Evolutionary conservation across 2,113 vertebrate species (phyloP).

Genomic region (Odobenus rosmarus): DNA sequence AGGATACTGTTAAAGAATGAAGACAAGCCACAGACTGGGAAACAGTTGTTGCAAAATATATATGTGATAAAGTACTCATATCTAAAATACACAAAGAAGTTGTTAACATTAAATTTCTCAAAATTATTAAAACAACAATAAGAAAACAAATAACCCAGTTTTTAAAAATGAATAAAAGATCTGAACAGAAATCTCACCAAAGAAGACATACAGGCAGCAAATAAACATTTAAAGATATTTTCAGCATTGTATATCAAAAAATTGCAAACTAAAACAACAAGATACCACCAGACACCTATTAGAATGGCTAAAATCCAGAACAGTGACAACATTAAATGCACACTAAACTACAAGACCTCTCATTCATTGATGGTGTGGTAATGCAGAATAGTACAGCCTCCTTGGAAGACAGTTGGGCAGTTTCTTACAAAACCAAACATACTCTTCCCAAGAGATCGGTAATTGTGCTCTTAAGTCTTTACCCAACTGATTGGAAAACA

Average conservation of each 20-base stretch:
- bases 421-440: neutral
- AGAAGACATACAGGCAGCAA: neutral
- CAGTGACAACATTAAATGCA: rapidly evolving
- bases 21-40: neutral
- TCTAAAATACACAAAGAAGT: neutral
- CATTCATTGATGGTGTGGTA: neutral
- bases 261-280: neutral
- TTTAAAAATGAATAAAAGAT: neutral
- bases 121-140: neutral
- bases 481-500: neutral
- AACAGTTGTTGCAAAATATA: rapidly evolving
- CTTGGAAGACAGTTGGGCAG: neutral
- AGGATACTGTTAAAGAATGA: neutral
- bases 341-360: no score
- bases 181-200: neutral
- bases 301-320: no score
- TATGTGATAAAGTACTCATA: neutral
- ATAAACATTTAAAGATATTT: neutral
- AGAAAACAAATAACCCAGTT: neutral
- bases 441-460: rapidly evolving
- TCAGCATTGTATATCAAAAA: rapidly evolving
- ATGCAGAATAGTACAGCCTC: rapidly evolving
- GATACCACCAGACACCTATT: no score
- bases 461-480: neutral
- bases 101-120: neutral